A percentile compares a stretch with the other conserved stretches of the same genome.
Evolutionary conservation across 1,140 invertebrate genomes (phyloP).

Genomic region (Mycetomoellerius zeteki): DNA sequence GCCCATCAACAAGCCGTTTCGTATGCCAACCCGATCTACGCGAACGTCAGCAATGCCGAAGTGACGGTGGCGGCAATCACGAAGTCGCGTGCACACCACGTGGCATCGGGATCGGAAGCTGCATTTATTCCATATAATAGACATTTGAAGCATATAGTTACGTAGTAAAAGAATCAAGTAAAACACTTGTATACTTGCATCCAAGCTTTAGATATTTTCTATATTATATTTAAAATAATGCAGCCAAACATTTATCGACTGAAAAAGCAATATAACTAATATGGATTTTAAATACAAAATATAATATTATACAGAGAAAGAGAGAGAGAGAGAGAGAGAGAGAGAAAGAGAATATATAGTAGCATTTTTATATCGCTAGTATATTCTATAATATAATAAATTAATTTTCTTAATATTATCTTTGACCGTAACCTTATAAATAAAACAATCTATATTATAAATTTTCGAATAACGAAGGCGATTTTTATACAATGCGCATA

Average conservation of each 20-base stretch:
- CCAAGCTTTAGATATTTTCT: neutral
- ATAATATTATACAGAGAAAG: neutral
- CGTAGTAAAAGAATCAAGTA: neutral
- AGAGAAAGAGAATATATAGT: too few relatives aligned
- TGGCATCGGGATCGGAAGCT: conserved; percentile 60
- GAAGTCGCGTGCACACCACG: conserved; percentile 74
- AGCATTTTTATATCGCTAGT: too few relatives aligned
- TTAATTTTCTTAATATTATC: neutral
- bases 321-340: too few relatives aligned
- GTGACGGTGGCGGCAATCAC: conserved; percentile 22
- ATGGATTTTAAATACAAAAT: neutral
- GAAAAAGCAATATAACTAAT: neutral
- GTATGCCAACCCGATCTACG: conserved; percentile 72
- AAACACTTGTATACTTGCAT: neutral
- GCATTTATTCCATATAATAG: conserved; percentile 50
- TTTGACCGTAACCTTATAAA: neutral
- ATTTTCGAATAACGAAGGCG: neutral
- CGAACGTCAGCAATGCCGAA: conserved; percentile 36
- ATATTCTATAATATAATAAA: neutral
- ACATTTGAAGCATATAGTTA: neutral
- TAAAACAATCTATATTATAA: neutral
- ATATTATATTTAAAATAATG: neutral
- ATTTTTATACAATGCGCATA: neutral
- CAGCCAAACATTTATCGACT: neutral
- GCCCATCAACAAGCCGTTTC: conserved; percentile 81